Evolutionary conservation across 2,888 invertebrate genomes (phyloP).

Genomic region (Lasioglossum zephyrum): DNA sequence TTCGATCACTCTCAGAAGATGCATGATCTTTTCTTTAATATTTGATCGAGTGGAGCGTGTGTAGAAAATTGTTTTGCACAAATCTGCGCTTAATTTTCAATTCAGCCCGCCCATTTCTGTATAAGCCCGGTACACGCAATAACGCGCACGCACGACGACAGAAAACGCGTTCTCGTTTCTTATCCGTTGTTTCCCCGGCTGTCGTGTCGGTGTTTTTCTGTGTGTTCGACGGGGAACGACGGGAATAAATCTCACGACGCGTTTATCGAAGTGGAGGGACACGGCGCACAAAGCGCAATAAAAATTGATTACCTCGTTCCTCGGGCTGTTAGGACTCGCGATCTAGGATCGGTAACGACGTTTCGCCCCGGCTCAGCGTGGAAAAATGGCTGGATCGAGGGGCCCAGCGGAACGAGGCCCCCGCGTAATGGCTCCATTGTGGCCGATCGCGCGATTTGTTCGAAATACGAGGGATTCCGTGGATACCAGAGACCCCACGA

Average conservation of each 20-base stretch:
- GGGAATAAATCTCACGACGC: slow-evolving; percentile 26
- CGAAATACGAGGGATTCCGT: slow-evolving; percentile 61
- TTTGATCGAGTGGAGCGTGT: neutral
- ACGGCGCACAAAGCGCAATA: slow-evolving; percentile 43
- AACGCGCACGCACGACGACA: neutral
- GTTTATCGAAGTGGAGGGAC: slow-evolving; percentile 26
- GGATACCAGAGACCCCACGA: slow-evolving; percentile 47
- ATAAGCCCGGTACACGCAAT: neutral
- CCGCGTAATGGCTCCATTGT: slow-evolving; percentile 60
- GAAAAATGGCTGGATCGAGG: slow-evolving; percentile 10
- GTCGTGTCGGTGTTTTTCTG: neutral
- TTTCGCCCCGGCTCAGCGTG: neutral
- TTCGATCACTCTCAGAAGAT: neutral
- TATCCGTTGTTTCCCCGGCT: neutral
- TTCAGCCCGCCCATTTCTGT: neutral
- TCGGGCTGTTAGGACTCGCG: slow-evolving; percentile 16
- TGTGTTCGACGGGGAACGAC: neutral
- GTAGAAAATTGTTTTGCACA: neutral
- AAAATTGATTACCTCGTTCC: slow-evolving; percentile 42
- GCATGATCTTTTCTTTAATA: neutral
- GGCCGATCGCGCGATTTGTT: slow-evolving; percentile 62
- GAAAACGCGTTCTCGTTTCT: neutral
- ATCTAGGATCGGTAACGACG: slow-evolving; percentile 30
- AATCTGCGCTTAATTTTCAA: neutral
- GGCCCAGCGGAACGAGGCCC: neutral